Conservation (phyloP, 2,888 invertebrate species). For the Agonopterix subpropinquella region DNA sequence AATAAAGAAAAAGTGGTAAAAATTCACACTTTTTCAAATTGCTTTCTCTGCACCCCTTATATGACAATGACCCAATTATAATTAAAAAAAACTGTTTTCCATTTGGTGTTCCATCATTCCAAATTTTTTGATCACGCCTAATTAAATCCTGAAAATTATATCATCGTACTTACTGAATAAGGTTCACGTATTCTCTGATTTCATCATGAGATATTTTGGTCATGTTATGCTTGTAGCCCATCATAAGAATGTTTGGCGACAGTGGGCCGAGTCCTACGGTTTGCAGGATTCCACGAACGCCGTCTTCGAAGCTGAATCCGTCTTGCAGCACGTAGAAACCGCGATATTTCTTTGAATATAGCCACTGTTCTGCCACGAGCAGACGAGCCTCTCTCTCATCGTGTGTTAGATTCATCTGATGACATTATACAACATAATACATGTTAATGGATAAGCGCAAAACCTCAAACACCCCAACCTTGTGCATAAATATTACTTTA, state of each 20-base stretch:
- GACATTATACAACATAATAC: too few relatives aligned
- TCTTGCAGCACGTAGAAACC: constrained; percentile 87
- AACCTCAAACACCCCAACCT: too few relatives aligned
- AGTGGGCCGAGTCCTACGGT: constrained; percentile 90
- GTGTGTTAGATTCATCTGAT: constrained; percentile 48
- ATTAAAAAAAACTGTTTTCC: too few relatives aligned
- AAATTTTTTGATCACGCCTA: too few relatives aligned
- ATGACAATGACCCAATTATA: too few relatives aligned
- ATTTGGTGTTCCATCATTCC: too few relatives aligned
- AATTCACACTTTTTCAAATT: too few relatives aligned
- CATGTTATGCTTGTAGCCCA: constrained; percentile 95
- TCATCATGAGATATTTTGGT: constrained; percentile 78
- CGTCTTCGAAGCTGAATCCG: constrained; percentile 80
- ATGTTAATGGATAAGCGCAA: too few relatives aligned
- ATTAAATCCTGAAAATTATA: neutral
- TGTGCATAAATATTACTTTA: too few relatives aligned
- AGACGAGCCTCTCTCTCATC: constrained; percentile 62
- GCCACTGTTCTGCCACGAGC: constrained; percentile 81
- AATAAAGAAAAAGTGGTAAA: too few relatives aligned
- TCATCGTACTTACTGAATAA: constrained; percentile 77
- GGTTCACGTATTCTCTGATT: constrained; percentile 87
- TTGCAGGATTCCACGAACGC: constrained; percentile 85
- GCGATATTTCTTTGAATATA: constrained; percentile 83
- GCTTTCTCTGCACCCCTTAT: too few relatives aligned
- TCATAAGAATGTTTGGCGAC: constrained; percentile 88